Evolutionary conservation across 2,113 vertebrate genomes (phyloP).

Genomic region (Rhadina sibilatrix): DNA sequence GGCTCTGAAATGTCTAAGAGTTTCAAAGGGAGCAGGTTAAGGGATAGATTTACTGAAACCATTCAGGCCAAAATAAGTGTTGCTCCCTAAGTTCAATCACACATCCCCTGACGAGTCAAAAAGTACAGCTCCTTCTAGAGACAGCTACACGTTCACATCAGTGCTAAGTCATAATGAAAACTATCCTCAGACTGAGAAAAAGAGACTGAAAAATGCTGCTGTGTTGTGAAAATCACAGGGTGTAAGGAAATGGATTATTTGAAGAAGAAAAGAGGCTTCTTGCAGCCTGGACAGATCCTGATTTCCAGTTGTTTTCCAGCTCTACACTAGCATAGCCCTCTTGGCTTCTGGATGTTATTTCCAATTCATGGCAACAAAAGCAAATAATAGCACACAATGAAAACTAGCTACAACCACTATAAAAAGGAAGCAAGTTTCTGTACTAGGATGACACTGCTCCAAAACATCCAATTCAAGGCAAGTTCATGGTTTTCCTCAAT

Average conservation of each 20-base stretch:
- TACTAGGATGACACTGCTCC: not conserved
- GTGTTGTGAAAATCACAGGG: not conserved
- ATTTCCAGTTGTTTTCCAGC: not conserved
- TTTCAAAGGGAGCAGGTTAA: not conserved
- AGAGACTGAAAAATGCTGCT: not conserved
- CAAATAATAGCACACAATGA: not conserved
- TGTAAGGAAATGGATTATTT: not conserved
- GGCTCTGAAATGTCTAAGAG: not conserved
- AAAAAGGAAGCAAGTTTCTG: not conserved
- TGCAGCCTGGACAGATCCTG: not conserved
- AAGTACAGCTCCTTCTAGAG: not conserved
- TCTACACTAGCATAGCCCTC: not conserved
- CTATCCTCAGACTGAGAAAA: not conserved
- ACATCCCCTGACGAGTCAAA: not conserved
- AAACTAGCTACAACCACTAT: not conserved
- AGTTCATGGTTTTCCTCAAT: not conserved
- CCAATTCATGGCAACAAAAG: not conserved
- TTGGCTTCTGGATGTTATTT: not conserved
- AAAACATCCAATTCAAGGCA: not conserved
- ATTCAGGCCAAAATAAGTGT: not conserved
- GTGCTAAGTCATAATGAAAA: not conserved
- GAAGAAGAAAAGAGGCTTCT: not conserved
- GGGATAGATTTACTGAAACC: not conserved
- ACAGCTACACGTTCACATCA: not conserved
- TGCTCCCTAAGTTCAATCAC: constrained; percentile 12